Base-by-base conservation (phyloP, 2,113 vertebrate genomes). In the Phylloscopus whistleri region DNA sequence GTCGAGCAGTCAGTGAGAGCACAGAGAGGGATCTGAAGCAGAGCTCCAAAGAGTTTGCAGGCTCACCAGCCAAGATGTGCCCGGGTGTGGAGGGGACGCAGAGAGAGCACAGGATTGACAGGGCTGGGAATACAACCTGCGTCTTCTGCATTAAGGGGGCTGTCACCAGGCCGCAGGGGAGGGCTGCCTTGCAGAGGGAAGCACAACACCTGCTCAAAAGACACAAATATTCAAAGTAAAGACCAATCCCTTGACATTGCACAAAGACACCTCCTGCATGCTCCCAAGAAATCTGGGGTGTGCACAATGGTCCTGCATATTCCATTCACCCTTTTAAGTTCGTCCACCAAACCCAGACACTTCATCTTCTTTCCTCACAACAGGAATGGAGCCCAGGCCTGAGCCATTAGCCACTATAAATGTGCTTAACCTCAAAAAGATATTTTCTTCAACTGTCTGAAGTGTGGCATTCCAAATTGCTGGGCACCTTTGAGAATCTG, bases 151-250 rank as follows among this genome's bases (percentile, higher is more conserved):
- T 79, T 79, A 90, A 92, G 91, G 63, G 91, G 41, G 46, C 93
- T 95, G 86, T 92, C 94, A 93, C 56, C 79, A 28, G 75, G 62
- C 67, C 39, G 0, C 13, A 0, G 37, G 93, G 89, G 89, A 94
- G 46, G 0, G 28, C 53, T 72, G 79, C 70, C 94, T 79, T 88
- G 75, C 83, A 60, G 89, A 56, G 49, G 76, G 79, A 92, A 86
- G 83, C 53, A 58, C 75, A 95, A 63, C 89, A 95, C 78, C 82
- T 93, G 93, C 94, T 90, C 90, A 68, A 48, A 75, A 93, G 69
- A 85, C 82, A 90, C 64, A 92, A 72, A 94, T 78, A 93, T 72
- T 84, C 82, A 63, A 90, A 85, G 60, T 41, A 82, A 85, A 87
- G 82, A 39, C 62, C 43, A 82, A 43, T 75, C 52, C 85, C 66